Base-by-base conservation (phyloP, 2,797 vertebrate species). In the Odontamblyopus lacepedii region DNA sequence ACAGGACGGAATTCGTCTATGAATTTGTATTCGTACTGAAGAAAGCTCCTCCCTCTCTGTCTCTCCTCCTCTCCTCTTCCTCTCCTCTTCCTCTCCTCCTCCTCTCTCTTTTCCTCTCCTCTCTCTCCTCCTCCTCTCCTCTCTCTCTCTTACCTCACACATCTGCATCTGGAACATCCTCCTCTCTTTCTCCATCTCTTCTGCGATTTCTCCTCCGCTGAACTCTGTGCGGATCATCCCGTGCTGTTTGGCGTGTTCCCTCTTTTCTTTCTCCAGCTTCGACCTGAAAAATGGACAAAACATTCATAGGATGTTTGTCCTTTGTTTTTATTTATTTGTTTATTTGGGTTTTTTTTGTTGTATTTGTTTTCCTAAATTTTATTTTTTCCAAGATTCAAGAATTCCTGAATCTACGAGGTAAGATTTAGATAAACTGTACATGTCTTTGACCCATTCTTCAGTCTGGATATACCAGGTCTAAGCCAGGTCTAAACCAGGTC, bases 151-250 rank as follows among this genome's bases (percentile, higher is more conserved):
- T 1, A 94, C 97, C 95, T 99, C 97, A 64, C 97, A 99, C 96
- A 97, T 98, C 88, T 98, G 96, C 57, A 99, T 92, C 92, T 99
- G 97, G 89, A 98, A 99, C 75, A 95, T 83, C 0, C 93, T 90
- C 15, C 97, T 85, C 78, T 99, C 97, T 85, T 97, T 98, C 85
- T 98, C 97, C 97, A 98, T 98, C 76, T 99, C 97, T 84, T 99
- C 97, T 0, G 97, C 97, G 23, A 99, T 97, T 85, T 98, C 97
- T 6, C 97, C 97, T n/a, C 96, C 97, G 1, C 95, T 98, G 88
- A 99, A 95, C 88, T 99, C 97, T 0, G 96, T 97, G 6, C 97
- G 96, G 66, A 98, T 99, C 97, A 99, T 98, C 9, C 97, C 97
- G 6, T 98, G 97, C 67, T 97, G 94, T 77, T 94, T 96, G 72